Base-by-base conservation (phyloP, 2,113 vertebrate species). In the Paracanthobrama guichenoti region DNA sequence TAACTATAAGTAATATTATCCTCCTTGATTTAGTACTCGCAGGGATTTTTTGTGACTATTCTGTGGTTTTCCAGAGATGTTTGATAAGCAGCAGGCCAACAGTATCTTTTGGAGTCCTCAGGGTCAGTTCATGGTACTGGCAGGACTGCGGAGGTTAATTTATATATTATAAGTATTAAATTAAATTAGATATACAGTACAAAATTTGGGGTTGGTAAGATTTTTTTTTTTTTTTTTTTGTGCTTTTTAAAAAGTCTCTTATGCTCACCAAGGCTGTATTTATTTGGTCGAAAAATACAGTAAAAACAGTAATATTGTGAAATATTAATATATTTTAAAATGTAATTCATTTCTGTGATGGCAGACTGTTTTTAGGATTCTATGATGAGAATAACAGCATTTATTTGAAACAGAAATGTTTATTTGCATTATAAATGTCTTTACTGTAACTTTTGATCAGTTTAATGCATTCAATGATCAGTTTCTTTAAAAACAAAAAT, bases 51-150 rank as follows among this genome's bases (percentile, higher is more conserved):
- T 35, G 14, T 67, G 28, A 18, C 16, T 67, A 76, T 55, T 75
- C 46, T 75, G 46, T 26, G 0, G 84, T 74, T 86, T 46, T 81
- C 80, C 92, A 99, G 98, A 99, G 90, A 96, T 93, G 4, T 98
- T 97, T 85, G 98, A 99, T 88, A 99, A 99, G 77, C 97, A 99
- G 93, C 98, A 99, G 89, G 98, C 97, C 53, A 99, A 99, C 90
- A 99, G 97, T 87, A 99, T 99, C 92, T 99, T 99, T 93, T 99
- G 98, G 98, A 99, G 98, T 92, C 98, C 98, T 10, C 97, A 99
- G 87, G 97, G 98, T 28, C 97, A 99, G 88, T 99, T 99, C 85
- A 91, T 99, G 48, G 97, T 99, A 59, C 88, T 99, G 92, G 98
- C 98, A 28, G 97, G 98, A 75, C 95, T 99, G 88, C 93, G 98